phyloP scores from a whole-genome alignment of 1,140 invertebrate genomes.

The Trichonephila clavipes region DNA sequence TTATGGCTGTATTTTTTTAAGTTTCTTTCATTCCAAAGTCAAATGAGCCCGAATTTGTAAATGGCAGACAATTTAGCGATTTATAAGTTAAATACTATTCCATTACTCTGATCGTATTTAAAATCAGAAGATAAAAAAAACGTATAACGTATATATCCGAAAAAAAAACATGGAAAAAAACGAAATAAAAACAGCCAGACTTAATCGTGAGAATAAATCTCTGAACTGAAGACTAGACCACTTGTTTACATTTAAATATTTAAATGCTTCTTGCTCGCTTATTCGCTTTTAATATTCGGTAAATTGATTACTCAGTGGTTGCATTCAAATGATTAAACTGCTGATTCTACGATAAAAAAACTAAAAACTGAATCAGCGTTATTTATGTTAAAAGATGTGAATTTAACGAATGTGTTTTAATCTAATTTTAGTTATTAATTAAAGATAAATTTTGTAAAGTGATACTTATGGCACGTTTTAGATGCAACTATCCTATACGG shows the following conservation, averaged over 20 bases:
- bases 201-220: slow-evolving; percentile 1
- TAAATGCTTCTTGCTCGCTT: background rate
- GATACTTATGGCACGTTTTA: background rate
- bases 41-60: background rate
- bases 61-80: too few species aligned
- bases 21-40: background rate
- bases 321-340: background rate
- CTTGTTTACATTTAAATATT: background rate
- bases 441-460: background rate
- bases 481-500: background rate
- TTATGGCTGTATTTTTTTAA: background rate
- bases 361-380: background rate
- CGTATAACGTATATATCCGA: background rate
- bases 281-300: background rate
- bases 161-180: background rate
- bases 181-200: too few species aligned
- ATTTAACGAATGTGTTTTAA: background rate
- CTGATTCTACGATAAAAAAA: background rate
- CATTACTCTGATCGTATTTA: too few species aligned
- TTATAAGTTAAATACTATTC: too few species aligned
- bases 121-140: background rate
- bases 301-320: background rate
- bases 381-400: background rate
- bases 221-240: background rate
- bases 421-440: background rate